Conservation (phyloP, 2,113 vertebrate genomes). For the Megaleporinus macrocephalus region DNA sequence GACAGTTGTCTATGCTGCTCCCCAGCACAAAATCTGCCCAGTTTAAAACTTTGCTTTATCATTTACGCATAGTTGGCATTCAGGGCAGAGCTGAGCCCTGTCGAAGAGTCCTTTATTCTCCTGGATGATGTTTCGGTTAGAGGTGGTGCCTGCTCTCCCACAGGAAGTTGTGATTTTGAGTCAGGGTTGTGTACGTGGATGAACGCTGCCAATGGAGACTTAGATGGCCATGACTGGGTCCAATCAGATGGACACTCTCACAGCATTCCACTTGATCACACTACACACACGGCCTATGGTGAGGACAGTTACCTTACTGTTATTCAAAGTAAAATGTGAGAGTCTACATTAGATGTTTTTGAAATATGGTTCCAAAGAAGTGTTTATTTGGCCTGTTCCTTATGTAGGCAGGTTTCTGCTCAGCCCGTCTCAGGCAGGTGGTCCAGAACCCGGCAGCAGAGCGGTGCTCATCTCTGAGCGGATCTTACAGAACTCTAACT, state of each 20-base stretch:
- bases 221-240: slow-evolving; percentile 67
- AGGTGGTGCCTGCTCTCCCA: slow-evolving; percentile 62
- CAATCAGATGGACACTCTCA: slow-evolving; percentile 62
- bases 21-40: no score
- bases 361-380: no score
- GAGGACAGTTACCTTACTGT: neutral
- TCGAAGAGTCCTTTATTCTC: slow-evolving; percentile 51
- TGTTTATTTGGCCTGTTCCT: neutral
- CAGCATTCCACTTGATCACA: slow-evolving; percentile 68
- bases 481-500: slow-evolving; percentile 56
- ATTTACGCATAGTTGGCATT: slow-evolving; percentile 69
- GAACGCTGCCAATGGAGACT: slow-evolving; percentile 53
- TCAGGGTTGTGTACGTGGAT: slow-evolving; percentile 73
- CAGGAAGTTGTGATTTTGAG: slow-evolving; percentile 78
- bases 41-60: neutral
- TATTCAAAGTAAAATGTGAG: no score
- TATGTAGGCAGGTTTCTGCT: slow-evolving; percentile 72
- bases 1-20: no score
- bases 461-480: slow-evolving; percentile 71
- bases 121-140: slow-evolving; percentile 74
- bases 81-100: slow-evolving; percentile 51
- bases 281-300: slow-evolving; percentile 70
- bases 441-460: slow-evolving; percentile 34
- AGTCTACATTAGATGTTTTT: no score
- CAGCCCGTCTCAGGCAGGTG: slow-evolving; percentile 57